Conservation (phyloP, 2,113 vertebrate species). For the Bucco capensis region DNA sequence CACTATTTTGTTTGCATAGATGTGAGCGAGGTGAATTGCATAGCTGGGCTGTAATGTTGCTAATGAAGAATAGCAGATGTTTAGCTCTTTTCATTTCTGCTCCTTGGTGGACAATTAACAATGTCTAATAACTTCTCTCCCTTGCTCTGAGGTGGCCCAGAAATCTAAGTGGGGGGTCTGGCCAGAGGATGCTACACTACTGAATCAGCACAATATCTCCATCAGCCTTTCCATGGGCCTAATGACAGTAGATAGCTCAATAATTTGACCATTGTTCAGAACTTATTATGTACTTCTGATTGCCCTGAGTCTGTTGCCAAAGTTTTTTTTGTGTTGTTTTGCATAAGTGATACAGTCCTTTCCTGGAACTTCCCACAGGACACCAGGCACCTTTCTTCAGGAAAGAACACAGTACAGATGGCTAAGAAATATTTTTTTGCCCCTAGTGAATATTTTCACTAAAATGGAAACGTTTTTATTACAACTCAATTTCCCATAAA, state of each 20-base stretch:
- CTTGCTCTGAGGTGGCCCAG: slow-evolving; percentile 27
- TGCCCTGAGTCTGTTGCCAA: background rate
- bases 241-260: background rate
- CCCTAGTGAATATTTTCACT: slow-evolving; percentile 9
- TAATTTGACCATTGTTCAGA: background rate
- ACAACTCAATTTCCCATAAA: background rate
- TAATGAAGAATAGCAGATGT: slow-evolving; percentile 57
- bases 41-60: background rate
- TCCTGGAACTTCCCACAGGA: slow-evolving; percentile 4
- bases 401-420: background rate
- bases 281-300: background rate
- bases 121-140: slow-evolving; percentile 5
- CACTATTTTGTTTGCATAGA: background rate
- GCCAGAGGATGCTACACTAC: background rate
- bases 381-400: slow-evolving; percentile 4
- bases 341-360: background rate
- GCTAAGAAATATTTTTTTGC: background rate
- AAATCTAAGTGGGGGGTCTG: slow-evolving; percentile 57
- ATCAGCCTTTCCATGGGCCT: background rate
- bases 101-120: slow-evolving; percentile 14
- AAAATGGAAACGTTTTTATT: slow-evolving; percentile 23
- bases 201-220: background rate
- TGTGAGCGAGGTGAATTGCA: background rate
- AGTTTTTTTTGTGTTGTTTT: background rate
- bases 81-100: slow-evolving; percentile 34